phyloP scores from a whole-genome alignment of 2,113 vertebrate species.

The Macheiramphus alcinus region DNA sequence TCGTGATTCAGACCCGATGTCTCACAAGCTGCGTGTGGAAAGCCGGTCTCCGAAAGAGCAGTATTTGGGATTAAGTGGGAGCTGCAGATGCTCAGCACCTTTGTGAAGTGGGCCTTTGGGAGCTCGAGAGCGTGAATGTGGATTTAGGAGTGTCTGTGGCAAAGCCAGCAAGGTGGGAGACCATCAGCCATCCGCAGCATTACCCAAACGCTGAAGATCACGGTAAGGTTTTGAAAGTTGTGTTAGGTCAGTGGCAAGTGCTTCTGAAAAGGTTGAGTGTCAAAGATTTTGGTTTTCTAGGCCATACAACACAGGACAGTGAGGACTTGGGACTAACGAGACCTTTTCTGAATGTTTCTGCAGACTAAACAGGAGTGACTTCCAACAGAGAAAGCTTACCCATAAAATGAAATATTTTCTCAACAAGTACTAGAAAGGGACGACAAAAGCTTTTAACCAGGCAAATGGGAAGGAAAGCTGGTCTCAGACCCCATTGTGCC shows the following conservation, averaged over 20 bases:
- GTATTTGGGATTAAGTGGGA: not conserved
- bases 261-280: not conserved
- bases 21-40: not conserved
- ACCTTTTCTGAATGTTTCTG: not conserved
- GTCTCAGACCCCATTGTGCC: constrained; percentile 62
- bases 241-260: not conserved
- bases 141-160: not conserved
- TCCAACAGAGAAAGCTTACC: constrained; percentile 8
- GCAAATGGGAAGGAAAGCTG: constrained; percentile 57
- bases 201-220: not conserved
- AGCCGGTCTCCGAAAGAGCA: not conserved
- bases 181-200: not conserved
- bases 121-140: rapidly evolving
- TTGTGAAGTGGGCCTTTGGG: not conserved
- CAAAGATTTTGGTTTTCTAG: not conserved
- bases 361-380: constrained; percentile 24
- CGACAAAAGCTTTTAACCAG: constrained; percentile 4
- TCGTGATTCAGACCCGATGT: not conserved
- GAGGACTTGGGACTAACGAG: not conserved
- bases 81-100: not conserved
- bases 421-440: not conserved
- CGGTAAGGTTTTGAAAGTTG: not conserved
- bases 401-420: constrained; percentile 23
- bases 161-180: not conserved
- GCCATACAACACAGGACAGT: not conserved